Evolutionary conservation across 1,140 invertebrate genomes (phyloP).

Genomic region (Drosophila setifemur): DNA sequence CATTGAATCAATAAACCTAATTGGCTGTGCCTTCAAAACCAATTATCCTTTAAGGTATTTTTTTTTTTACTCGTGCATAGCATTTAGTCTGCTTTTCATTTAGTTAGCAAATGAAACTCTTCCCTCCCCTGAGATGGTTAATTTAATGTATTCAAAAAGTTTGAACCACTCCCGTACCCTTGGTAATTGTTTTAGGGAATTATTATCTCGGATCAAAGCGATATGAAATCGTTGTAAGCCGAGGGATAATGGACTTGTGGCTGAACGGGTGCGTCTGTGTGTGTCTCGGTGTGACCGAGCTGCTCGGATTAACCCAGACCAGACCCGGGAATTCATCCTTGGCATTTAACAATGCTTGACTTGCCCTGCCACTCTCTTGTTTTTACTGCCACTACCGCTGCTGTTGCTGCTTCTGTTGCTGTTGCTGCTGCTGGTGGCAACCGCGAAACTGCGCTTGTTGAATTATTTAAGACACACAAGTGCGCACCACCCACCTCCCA

Average conservation of each 20-base stretch:
- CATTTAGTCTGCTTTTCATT: neutral
- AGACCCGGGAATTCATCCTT: conserved; percentile 53
- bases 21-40: too few relatives aligned
- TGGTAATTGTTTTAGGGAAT: conserved; percentile 28
- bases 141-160: conserved; percentile 3
- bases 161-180: neutral
- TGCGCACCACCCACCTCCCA: conserved; percentile 35
- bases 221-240: conserved; percentile 37
- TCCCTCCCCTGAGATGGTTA: neutral
- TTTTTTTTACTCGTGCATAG: too few relatives aligned
- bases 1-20: too few relatives aligned
- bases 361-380: conserved; percentile 18
- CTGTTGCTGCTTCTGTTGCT: conserved; percentile 10
- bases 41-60: too few relatives aligned
- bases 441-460: conserved; percentile 63
- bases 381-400: conserved; percentile 8
- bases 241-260: conserved; percentile 38
- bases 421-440: conserved; percentile 29
- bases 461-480: conserved; percentile 77
- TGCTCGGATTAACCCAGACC: conserved; percentile 40
- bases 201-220: conserved; percentile 33
- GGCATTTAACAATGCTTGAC: conserved; percentile 68
- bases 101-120: conserved; percentile 8
- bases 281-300: too few relatives aligned
- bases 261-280: conserved; percentile 7